Conservation (phyloP, 2,888 invertebrate species). For the Acleris laterana region DNA sequence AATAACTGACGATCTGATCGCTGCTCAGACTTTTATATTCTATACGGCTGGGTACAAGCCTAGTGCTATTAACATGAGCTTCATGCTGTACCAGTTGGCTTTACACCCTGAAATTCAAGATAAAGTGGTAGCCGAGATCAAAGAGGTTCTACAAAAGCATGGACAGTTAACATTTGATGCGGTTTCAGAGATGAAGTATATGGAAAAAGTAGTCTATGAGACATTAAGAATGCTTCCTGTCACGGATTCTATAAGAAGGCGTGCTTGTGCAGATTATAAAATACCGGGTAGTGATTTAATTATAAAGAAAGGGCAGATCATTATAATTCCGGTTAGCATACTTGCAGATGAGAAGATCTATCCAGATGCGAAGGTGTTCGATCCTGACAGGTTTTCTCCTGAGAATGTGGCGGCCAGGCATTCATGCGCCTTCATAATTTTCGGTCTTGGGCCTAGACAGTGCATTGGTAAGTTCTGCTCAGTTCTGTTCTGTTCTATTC, state of each 20-base stretch:
- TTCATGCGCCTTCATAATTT: constrained; percentile 37
- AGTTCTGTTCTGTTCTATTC: no score
- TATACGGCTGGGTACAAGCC: constrained; percentile 38
- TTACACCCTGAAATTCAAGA: constrained; percentile 32
- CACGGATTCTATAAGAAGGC: constrained; percentile 17
- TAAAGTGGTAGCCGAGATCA: constrained; percentile 25
- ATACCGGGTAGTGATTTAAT: constrained; percentile 32
- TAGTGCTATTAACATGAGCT: constrained; percentile 30
- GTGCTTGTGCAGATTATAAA: constrained; percentile 18
- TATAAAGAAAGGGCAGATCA: constrained; percentile 28
- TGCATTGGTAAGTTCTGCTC: constrained; percentile 42
- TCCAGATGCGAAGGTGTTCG: constrained; percentile 37
- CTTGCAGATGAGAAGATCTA: constrained; percentile 36
- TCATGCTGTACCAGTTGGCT: constrained; percentile 34
- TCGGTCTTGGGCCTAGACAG: constrained; percentile 39
- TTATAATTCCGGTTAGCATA: constrained; percentile 24
- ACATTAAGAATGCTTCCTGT: constrained; percentile 11
- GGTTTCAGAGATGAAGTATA: constrained; percentile 13
- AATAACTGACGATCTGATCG: constrained; percentile 28
- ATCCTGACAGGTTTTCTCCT: constrained; percentile 40
- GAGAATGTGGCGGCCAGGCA: constrained; percentile 26
- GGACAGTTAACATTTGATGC: neutral
- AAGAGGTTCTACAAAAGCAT: constrained; percentile 6
- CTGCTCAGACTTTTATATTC: constrained; percentile 33
- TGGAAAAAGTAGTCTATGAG: constrained; percentile 19